A percentile compares a stretch with the other conserved stretches of the same genome.
Conservation (phyloP, 2,797 vertebrate species). For the Pantherophis vulpinus region DNA sequence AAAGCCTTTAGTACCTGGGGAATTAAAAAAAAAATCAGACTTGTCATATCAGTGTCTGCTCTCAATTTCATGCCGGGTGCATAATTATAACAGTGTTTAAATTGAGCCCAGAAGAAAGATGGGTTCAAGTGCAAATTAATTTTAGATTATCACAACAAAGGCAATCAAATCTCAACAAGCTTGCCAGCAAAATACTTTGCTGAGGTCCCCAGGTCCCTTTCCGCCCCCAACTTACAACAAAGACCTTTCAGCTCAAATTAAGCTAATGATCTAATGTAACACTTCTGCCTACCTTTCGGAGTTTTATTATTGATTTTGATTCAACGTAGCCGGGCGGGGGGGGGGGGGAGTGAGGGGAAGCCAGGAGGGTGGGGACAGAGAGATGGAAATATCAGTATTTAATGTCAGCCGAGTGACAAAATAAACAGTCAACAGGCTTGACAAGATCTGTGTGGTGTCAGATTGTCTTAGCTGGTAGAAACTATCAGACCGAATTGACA, state of each 20-base stretch:
- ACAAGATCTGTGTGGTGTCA: constrained; percentile 68
- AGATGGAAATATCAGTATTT: constrained; percentile 70
- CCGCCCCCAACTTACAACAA: constrained; percentile 79
- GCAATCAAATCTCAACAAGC: constrained; percentile 89
- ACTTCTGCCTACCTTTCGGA: constrained; percentile 72
- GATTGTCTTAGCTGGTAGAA: constrained; percentile 66
- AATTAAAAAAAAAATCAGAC: constrained; percentile 83
- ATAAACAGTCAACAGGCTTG: constrained; percentile 68
- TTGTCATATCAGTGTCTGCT: constrained; percentile 89
- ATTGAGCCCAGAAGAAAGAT: constrained; percentile 98
- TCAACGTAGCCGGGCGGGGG: constrained; percentile 45
- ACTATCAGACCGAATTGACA: constrained; percentile 61
- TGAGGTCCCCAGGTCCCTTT: constrained; percentile 83
- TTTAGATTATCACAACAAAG: constrained; percentile 99
- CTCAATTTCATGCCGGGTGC: constrained; percentile 88
- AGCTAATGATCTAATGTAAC: constrained; percentile 81
- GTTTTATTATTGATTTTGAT: constrained; percentile 67
- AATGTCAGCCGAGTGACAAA: constrained; percentile 70
- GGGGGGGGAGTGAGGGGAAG: not conserved
- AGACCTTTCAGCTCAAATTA: constrained; percentile 87
- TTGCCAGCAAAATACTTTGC: constrained; percentile 87
- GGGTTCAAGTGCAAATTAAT: constrained; percentile 99
- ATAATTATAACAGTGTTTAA: constrained; percentile 95
- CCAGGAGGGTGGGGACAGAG: constrained; percentile 19
- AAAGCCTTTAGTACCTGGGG: constrained; percentile 86